Evolutionary conservation across 2,113 vertebrate genomes (phyloP).

Genomic region (Chionomys nivalis): DNA sequence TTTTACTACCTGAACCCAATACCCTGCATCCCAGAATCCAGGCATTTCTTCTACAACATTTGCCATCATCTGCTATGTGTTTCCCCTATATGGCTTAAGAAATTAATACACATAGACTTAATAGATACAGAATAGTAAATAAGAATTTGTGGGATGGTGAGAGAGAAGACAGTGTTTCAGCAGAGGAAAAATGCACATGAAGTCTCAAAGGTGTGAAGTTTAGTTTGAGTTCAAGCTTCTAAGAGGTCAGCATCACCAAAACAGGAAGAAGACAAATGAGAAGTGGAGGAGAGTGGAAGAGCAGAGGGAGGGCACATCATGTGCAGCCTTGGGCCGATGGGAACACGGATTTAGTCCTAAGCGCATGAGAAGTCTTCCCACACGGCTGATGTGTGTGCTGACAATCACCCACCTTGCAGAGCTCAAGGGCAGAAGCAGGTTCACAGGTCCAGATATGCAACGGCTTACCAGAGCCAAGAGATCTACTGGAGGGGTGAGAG

Average conservation of each 20-base stretch:
- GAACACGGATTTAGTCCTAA: neutral
- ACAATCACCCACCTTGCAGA: neutral
- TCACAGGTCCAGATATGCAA: neutral
- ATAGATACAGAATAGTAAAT: neutral
- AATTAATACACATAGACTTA: neutral
- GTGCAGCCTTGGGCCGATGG: neutral
- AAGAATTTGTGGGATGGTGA: neutral
- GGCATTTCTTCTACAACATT: neutral
- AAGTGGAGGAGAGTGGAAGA: neutral
- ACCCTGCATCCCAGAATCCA: neutral
- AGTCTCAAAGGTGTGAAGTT: neutral
- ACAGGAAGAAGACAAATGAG: neutral
- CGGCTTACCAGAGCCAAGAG: neutral
- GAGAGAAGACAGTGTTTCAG: no score
- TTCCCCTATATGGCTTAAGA: neutral
- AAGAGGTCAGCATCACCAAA: neutral
- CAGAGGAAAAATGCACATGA: neutral
- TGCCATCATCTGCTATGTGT: neutral
- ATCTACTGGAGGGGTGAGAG: neutral
- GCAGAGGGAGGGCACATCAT: no score
- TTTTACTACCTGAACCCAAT: neutral
- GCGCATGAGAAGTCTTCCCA: no score
- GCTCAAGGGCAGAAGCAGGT: neutral
- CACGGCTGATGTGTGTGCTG: neutral
- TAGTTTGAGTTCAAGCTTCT: neutral